Conservation (phyloP, 1,140 invertebrate species). For the Philotrypesis tridentata region DNA sequence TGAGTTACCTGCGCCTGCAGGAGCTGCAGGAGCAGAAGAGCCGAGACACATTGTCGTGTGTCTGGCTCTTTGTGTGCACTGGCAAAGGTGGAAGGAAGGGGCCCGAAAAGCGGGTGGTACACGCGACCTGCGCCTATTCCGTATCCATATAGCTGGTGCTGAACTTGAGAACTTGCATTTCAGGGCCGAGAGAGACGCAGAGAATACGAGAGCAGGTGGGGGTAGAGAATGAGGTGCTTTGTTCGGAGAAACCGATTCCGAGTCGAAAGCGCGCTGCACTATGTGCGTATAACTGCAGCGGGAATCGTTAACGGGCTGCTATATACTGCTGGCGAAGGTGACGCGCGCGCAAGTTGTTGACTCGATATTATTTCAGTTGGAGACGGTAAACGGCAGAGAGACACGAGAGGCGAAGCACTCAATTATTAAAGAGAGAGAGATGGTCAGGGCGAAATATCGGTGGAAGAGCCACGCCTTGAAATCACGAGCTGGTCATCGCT, state of each 20-base stretch:
- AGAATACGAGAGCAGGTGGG: not conserved
- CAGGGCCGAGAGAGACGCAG: conserved; percentile 27
- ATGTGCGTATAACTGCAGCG: not conserved
- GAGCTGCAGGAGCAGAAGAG: conserved; percentile 46
- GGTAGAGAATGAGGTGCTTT: not conserved
- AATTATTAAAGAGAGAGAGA: too few relatives aligned
- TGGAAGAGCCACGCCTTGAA: not conserved
- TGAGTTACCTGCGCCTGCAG: conserved; percentile 56
- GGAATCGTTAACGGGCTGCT: too few relatives aligned
- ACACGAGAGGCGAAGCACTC: too few relatives aligned
- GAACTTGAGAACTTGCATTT: conserved; percentile 55
- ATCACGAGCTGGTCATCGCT: not conserved
- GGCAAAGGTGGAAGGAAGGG: not conserved
- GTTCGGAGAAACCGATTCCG: not conserved
- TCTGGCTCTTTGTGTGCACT: too few relatives aligned
- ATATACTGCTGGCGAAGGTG: too few relatives aligned
- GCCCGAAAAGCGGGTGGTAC: conserved; percentile 39
- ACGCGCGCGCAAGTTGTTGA: too few relatives aligned
- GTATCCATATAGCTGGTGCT: conserved; percentile 59
- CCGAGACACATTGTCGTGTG: conserved; percentile 50
- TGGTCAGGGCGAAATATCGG: too few relatives aligned
- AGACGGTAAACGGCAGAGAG: too few relatives aligned
- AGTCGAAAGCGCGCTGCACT: not conserved
- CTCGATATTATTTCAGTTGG: too few relatives aligned
- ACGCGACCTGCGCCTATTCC: conserved; percentile 57